Conservation (phyloP, 2,888 invertebrate species). For the Cerastis rubricosa region DNA sequence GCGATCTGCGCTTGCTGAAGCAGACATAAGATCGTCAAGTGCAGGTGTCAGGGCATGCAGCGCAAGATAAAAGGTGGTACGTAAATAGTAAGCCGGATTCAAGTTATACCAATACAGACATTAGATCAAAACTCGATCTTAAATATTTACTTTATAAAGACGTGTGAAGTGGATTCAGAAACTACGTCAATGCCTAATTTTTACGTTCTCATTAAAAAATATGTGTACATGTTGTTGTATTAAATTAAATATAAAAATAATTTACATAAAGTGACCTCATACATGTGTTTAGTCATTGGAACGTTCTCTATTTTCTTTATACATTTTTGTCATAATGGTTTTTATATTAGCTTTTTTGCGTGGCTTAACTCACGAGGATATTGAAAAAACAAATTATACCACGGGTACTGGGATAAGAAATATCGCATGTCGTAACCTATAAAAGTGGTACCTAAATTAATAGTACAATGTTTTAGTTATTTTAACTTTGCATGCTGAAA, state of each 20-base stretch:
- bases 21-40: too few relatives aligned
- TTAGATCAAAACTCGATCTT: neutral
- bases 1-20: too few relatives aligned
- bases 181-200: neutral
- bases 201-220: neutral
- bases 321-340: neutral
- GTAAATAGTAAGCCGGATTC: conserved; percentile 3
- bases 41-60: too few relatives aligned
- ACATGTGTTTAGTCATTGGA: neutral
- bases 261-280: neutral
- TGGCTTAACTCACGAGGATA: neutral
- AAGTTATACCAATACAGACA: neutral
- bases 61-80: too few relatives aligned
- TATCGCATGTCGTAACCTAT: neutral
- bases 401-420: neutral
- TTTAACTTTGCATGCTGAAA: too few relatives aligned
- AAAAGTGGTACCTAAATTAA: too few relatives aligned
- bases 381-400: neutral
- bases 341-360: neutral
- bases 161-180: neutral
- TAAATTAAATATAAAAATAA: neutral
- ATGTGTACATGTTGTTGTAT: neutral
- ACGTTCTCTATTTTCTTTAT: neutral
- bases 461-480: too few relatives aligned
- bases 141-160: neutral